These are phyloP conservation scores for Halictus quadricinctus DNA, from an alignment of 2,888 invertebrate genomes.

Conservation along the genomic window DNA sequence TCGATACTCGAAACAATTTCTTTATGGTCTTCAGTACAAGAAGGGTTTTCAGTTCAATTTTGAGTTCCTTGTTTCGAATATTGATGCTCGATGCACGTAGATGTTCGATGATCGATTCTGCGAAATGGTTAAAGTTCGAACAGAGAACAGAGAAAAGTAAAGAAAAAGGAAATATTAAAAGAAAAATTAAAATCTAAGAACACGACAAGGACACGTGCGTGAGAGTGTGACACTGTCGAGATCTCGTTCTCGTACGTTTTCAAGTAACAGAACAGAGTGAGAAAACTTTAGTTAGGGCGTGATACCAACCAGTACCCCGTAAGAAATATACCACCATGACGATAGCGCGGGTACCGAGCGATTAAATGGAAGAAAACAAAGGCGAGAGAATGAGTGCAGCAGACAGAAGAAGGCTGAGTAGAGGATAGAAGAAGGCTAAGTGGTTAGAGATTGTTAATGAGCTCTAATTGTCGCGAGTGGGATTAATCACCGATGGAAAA, in stretches of 20 bases:
- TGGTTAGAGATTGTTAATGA: not conserved
- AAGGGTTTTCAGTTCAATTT: no score
- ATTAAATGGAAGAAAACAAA: not conserved
- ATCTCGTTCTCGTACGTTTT: conserved; percentile 25
- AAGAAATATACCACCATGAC: conserved; percentile 77
- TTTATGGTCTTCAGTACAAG: no score
- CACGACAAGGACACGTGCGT: conserved; percentile 49
- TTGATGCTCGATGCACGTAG: not conserved
- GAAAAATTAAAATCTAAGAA: conserved; percentile 27
- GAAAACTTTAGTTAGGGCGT: conserved; percentile 72
- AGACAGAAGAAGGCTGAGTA: not conserved
- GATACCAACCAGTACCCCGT: conserved; percentile 81
- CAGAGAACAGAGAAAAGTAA: conserved; percentile 10
- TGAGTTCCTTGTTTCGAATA: not conserved
- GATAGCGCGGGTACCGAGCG: conserved; percentile 27
- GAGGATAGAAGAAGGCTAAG: not conserved
- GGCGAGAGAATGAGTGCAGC: not conserved
- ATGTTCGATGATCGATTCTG: not conserved
- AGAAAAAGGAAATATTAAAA: conserved; percentile 15
- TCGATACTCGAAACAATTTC: not conserved
- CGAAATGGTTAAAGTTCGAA: not conserved
- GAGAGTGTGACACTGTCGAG: conserved; percentile 36
- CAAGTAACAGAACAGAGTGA: conserved; percentile 53
- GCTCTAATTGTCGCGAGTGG: not conserved
- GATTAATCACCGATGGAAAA: not conserved